Percentiles rank a stretch among this genome's conserved stretches.
Conservation (phyloP, 2,888 invertebrate species). For the Baccha elongata region DNA sequence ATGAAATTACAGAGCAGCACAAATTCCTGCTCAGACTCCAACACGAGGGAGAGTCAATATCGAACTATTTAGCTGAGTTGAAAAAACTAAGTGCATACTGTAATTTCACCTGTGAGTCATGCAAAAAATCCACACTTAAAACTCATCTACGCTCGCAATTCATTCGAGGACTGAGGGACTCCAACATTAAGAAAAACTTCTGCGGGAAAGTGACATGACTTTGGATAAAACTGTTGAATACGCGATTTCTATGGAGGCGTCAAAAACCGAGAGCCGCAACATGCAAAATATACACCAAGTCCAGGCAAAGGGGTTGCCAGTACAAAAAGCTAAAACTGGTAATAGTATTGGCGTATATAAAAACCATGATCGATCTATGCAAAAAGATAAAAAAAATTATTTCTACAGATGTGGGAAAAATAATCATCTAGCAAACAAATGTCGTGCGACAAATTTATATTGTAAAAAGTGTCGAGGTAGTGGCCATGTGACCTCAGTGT, state of each 20-base stretch:
- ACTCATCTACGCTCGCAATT: conserved; percentile 22
- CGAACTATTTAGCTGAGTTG: no score
- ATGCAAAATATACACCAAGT: conserved; percentile 12
- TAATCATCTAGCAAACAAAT: conserved; percentile 16
- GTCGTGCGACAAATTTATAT: conserved; percentile 13
- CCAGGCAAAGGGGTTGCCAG: neutral
- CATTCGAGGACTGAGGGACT: conserved; percentile 21
- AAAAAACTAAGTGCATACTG: conserved; percentile 16
- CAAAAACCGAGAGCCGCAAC: conserved; percentile 5
- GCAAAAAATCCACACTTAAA: conserved; percentile 5
- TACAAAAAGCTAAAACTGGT: neutral
- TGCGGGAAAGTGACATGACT: conserved; percentile 18
- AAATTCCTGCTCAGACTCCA: no score
- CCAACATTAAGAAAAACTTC: conserved; percentile 5
- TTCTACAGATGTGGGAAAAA: conserved; percentile 6
- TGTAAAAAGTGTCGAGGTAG: conserved; percentile 17
- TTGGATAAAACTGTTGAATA: conserved; percentile 13
- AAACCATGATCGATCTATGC: neutral
- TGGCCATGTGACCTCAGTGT: conserved; percentile 15
- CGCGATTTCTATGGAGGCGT: conserved; percentile 5
- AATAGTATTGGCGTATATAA: neutral
- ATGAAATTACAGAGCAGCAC: no score
- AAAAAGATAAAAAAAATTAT: conserved; percentile 10
- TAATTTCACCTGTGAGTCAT: conserved; percentile 14
- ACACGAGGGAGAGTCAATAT: no score